These are phyloP conservation scores for Cybosia mesomella DNA, from an alignment of 2,888 invertebrate species.

Conservation along the genomic window DNA sequence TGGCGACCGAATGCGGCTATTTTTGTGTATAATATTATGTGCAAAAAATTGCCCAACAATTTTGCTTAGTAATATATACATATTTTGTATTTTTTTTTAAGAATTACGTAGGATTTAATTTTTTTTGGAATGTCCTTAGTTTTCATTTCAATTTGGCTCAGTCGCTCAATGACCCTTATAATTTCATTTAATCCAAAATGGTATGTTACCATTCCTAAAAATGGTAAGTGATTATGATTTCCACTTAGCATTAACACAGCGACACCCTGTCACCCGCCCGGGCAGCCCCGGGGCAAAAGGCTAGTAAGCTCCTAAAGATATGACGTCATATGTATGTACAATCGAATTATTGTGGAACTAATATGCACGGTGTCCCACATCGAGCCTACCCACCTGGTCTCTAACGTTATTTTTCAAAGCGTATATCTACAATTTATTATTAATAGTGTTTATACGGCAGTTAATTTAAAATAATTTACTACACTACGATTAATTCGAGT, in stretches of 20 bases:
- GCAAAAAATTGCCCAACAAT: slow-evolving; percentile 11
- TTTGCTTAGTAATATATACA: neutral
- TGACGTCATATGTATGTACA: slow-evolving; percentile 82
- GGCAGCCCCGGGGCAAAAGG: slow-evolving; percentile 82
- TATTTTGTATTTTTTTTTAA: neutral
- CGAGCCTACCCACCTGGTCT: slow-evolving; percentile 43
- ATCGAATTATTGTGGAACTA: slow-evolving; percentile 64
- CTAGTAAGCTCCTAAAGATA: slow-evolving; percentile 87
- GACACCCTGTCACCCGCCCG: slow-evolving; percentile 86
- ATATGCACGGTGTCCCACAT: slow-evolving; percentile 51
- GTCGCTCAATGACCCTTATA: slow-evolving; percentile 37
- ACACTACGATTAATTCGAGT: slow-evolving; percentile 33
- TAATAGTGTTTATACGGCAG: slow-evolving; percentile 24
- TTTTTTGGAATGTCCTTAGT: slow-evolving; percentile 12
- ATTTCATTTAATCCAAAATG: slow-evolving; percentile 38
- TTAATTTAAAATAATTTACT: slow-evolving; percentile 29
- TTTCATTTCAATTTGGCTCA: slow-evolving; percentile 29
- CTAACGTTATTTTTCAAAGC: slow-evolving; percentile 19
- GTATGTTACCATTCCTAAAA: slow-evolving; percentile 59
- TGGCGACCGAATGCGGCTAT: slow-evolving; percentile 48
- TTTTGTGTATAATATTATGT: neutral
- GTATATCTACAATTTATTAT: slow-evolving; percentile 19
- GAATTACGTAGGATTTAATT: neutral
- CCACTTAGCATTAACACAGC: slow-evolving; percentile 83
- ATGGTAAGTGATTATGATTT: slow-evolving; percentile 77